Conservation (phyloP, 2,888 invertebrate genomes). For the Acleris holmiana region DNA sequence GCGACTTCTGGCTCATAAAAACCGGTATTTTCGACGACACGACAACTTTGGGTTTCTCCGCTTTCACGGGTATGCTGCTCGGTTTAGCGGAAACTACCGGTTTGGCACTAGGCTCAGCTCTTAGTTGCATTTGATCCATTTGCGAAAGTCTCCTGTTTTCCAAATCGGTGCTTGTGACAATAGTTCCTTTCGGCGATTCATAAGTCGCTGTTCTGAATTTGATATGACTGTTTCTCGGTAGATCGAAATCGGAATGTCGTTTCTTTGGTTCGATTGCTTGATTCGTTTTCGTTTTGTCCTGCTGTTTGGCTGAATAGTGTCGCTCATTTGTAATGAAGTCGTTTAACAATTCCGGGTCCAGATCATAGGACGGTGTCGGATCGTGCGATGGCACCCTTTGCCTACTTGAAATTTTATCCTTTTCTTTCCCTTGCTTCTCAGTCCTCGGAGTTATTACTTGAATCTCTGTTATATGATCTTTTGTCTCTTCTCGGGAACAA, state of each 20-base stretch:
- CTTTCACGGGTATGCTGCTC: conserved; percentile 77
- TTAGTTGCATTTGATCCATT: conserved; percentile 73
- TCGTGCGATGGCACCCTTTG: conserved; percentile 70
- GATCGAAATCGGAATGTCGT: conserved; percentile 79
- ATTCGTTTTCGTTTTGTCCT: conserved; percentile 67
- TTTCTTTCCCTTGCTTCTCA: conserved; percentile 61
- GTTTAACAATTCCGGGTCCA: conserved; percentile 75
- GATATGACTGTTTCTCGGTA: conserved; percentile 84
- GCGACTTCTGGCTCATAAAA: conserved; percentile 76
- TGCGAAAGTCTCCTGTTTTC: conserved; percentile 85
- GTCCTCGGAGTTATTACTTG: conserved; percentile 86
- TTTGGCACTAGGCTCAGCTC: conserved; percentile 65
- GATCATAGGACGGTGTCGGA: conserved; percentile 69
- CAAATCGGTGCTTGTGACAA: conserved; percentile 79
- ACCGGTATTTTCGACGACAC: conserved; percentile 82
- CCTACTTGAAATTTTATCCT: conserved; percentile 70
- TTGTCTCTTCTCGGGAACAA: conserved; percentile 50
- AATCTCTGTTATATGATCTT: conserved; percentile 89
- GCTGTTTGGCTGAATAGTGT: conserved; percentile 72
- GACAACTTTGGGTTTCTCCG: conserved; percentile 52
- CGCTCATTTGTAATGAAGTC: conserved; percentile 79
- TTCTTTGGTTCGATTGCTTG: conserved; percentile 75
- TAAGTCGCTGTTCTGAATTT: conserved; percentile 87
- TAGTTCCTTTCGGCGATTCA: conserved; percentile 83
- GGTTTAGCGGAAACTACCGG: conserved; percentile 74